phyloP scores from a whole-genome alignment of 2,888 invertebrate species.

The Drosophila mercatorum region DNA sequence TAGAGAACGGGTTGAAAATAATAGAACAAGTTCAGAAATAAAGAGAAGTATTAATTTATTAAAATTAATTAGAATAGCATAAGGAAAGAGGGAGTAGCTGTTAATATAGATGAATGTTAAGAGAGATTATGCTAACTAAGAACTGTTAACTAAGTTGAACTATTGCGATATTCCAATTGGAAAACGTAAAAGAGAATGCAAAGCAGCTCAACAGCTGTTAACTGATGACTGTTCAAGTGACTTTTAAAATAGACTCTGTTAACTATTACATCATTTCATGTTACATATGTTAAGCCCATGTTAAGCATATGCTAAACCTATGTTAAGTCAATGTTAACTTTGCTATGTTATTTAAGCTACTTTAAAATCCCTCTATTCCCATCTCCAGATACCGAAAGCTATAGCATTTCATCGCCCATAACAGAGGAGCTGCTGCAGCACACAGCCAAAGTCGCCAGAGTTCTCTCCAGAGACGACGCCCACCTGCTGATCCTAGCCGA shows the following conservation, averaged over 20 bases:
- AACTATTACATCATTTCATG: background rate
- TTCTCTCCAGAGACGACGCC: conserved; percentile 86
- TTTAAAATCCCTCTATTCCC: background rate
- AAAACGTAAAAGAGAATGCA: background rate
- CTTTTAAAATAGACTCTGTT: background rate
- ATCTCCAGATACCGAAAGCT: conserved; percentile 87
- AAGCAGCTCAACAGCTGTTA: too few species aligned
- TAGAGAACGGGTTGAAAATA: conserved; percentile 49
- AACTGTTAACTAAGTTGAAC: background rate
- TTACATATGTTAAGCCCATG: background rate
- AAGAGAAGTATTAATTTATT: background rate
- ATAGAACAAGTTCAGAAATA: conserved; percentile 27
- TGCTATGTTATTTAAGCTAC: accelerated
- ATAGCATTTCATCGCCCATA: conserved; percentile 87
- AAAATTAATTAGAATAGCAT: background rate
- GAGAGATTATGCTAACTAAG: background rate
- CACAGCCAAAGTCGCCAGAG: conserved; percentile 88
- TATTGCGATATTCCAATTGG: background rate
- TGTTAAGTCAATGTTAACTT: background rate
- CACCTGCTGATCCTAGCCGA: conserved; percentile 87
- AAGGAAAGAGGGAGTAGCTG: background rate
- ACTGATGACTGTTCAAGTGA: too few species aligned
- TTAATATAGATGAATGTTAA: background rate
- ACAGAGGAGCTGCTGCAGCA: conserved; percentile 89
- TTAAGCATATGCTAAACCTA: background rate